These are phyloP conservation scores for Leptatherina wallacei DNA, from an alignment of 2,797 vertebrate species.

Conservation along the genomic window DNA sequence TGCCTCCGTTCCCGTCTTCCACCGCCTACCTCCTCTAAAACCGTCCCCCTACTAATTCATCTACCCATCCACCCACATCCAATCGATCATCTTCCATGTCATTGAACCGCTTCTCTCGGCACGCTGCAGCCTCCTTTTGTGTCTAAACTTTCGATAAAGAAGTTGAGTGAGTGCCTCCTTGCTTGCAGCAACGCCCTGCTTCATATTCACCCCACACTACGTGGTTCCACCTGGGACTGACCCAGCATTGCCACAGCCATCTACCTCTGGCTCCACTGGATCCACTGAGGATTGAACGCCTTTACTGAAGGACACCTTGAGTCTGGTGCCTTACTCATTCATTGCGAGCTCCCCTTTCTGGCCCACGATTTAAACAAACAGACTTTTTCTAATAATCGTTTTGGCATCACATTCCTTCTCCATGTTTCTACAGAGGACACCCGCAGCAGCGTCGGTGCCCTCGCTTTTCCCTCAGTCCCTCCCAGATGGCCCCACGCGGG, in stretches of 20 bases:
- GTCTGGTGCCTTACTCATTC: constrained; percentile 35
- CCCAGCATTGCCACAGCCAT: constrained; percentile 41
- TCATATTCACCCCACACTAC: constrained; percentile 38
- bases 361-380: constrained; percentile 37
- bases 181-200: constrained; percentile 22
- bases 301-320: constrained; percentile 70
- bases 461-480: constrained; percentile 4
- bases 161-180: constrained; percentile 6
- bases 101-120: constrained; percentile 6
- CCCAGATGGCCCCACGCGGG: constrained; percentile 44
- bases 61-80: constrained; percentile 39
- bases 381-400: constrained; percentile 31
- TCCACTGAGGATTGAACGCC: constrained; percentile 41
- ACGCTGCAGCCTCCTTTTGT: not conserved
- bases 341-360: constrained; percentile 4
- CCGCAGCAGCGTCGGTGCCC: constrained; percentile 7
- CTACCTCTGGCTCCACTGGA: constrained; percentile 45
- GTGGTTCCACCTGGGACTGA: constrained; percentile 44
- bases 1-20: constrained; percentile 35
- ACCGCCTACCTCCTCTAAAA: constrained; percentile 56
- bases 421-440: constrained; percentile 27
- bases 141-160: constrained; percentile 9
- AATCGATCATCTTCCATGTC: constrained; percentile 25
- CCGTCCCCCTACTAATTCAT: constrained; percentile 51
- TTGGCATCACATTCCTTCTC: constrained; percentile 19